Evolutionary conservation across 2,113 vertebrate genomes (phyloP).

Genomic region (Pollimyrus isidori): DNA sequence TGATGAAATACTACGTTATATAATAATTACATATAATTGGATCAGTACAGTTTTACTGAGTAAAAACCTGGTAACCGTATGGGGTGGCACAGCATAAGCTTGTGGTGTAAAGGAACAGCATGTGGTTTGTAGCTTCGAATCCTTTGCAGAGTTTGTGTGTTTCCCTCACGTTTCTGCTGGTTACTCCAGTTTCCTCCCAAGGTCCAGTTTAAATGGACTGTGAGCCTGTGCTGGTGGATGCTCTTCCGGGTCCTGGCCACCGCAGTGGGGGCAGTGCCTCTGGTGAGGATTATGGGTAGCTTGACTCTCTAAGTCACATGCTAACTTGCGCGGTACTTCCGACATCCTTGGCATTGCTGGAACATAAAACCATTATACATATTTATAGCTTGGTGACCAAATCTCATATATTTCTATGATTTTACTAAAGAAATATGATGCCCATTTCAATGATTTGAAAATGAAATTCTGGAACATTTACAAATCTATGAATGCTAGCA

Average conservation of each 20-base stretch:
- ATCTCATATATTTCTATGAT: conserved; percentile 11
- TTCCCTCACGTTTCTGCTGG: not conserved
- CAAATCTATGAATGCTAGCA: not conserved
- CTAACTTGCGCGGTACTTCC: conserved; percentile 32
- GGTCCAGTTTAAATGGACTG: not conserved
- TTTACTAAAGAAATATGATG: not conserved
- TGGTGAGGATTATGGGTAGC: conserved; percentile 50
- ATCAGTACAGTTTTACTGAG: not conserved
- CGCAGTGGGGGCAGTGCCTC: conserved; percentile 17
- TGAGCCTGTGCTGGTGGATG: not conserved
- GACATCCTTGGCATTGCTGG: conserved; percentile 37
- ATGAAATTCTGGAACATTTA: conserved; percentile 2
- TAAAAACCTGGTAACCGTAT: not conserved
- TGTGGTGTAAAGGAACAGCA: not conserved
- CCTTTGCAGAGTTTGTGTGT: not conserved
- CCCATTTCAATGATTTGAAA: not conserved
- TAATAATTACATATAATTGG: not conserved
- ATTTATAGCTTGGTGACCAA: conserved; percentile 25
- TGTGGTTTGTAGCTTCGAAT: not conserved
- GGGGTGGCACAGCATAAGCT: not conserved
- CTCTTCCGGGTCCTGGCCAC: not conserved
- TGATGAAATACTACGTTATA: not conserved
- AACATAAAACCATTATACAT: conserved; percentile 46
- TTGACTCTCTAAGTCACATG: conserved; percentile 46
- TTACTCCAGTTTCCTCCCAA: not conserved